A percentile compares a stretch with the other conserved stretches of the same genome.
Conservation (phyloP, 2,888 invertebrate species). For the Spilosoma lubricipeda region DNA sequence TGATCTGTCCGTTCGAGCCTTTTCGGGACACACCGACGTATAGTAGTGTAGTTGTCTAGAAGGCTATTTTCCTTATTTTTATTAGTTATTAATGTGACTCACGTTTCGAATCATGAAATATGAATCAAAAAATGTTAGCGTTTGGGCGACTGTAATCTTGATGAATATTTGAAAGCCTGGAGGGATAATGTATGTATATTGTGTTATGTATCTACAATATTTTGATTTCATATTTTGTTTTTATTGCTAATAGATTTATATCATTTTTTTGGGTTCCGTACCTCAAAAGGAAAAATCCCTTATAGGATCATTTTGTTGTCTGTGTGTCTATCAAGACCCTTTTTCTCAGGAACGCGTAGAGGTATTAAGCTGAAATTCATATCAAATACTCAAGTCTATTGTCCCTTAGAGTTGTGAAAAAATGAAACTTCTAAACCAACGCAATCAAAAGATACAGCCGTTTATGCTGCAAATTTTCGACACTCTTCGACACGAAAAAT, state of each 20-base stretch:
- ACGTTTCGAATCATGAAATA: slow-evolving; percentile 40
- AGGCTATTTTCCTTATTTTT: slow-evolving; percentile 47
- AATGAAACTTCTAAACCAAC: too few relatives aligned
- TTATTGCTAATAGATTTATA: neutral
- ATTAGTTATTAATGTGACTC: slow-evolving; percentile 36
- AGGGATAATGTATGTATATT: neutral
- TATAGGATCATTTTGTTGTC: too few relatives aligned
- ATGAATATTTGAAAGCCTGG: neutral
- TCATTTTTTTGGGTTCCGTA: neutral
- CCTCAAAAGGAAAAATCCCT: too few relatives aligned
- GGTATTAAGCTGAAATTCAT: too few relatives aligned
- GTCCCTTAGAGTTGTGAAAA: too few relatives aligned
- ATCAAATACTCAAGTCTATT: too few relatives aligned
- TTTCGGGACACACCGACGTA: slow-evolving; percentile 49
- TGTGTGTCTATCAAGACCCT: too few relatives aligned
- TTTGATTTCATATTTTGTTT: neutral
- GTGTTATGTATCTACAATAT: neutral
- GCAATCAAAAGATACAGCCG: too few relatives aligned
- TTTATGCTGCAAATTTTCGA: too few relatives aligned
- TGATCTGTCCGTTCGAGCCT: slow-evolving; percentile 62
- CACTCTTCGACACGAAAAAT: too few relatives aligned
- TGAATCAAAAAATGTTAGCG: slow-evolving; percentile 11
- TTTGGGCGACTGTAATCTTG: slow-evolving; percentile 7
- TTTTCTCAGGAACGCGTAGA: too few relatives aligned
- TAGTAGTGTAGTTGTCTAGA: slow-evolving; percentile 53